A percentile compares a stretch with the other conserved stretches of the same genome.
These are phyloP conservation scores for Dascyllus trimaculatus DNA, from an alignment of 2,113 vertebrate species.

Conservation along the genomic window DNA sequence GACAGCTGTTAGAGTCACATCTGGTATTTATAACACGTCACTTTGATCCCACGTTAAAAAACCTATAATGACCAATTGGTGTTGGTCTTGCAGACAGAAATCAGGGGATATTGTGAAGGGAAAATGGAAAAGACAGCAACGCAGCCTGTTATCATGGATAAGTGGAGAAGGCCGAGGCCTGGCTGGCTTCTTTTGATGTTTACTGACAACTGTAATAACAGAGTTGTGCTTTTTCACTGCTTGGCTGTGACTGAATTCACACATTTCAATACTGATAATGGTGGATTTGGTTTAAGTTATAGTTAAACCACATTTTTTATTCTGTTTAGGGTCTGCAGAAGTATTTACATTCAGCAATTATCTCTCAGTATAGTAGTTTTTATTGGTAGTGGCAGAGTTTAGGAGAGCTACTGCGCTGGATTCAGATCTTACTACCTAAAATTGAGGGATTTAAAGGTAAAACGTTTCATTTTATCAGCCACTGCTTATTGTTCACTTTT, in stretches of 20 bases:
- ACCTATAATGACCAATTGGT: constrained; percentile 52
- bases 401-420: background rate
- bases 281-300: background rate
- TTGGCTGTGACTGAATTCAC: constrained; percentile 29
- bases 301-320: background rate
- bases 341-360: background rate
- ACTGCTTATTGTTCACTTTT: background rate
- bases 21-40: constrained; percentile 69
- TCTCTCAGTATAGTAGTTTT: background rate
- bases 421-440: background rate
- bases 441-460: background rate
- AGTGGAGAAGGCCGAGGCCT: constrained; percentile 27
- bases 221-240: constrained; percentile 37
- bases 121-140: constrained; percentile 46
- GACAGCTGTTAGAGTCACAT: constrained; percentile 72
- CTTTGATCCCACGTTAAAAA: constrained; percentile 69
- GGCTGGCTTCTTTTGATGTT: constrained; percentile 49
- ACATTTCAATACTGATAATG: constrained; percentile 34
- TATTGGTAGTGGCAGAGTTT: background rate
- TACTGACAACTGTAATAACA: constrained; percentile 56
- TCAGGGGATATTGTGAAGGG: constrained; percentile 46
- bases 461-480: background rate
- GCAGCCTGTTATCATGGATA: constrained; percentile 68
- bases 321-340: background rate
- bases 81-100: constrained; percentile 59